Base-by-base conservation (phyloP, 1,140 invertebrate species). In the Philaenus spumarius region DNA sequence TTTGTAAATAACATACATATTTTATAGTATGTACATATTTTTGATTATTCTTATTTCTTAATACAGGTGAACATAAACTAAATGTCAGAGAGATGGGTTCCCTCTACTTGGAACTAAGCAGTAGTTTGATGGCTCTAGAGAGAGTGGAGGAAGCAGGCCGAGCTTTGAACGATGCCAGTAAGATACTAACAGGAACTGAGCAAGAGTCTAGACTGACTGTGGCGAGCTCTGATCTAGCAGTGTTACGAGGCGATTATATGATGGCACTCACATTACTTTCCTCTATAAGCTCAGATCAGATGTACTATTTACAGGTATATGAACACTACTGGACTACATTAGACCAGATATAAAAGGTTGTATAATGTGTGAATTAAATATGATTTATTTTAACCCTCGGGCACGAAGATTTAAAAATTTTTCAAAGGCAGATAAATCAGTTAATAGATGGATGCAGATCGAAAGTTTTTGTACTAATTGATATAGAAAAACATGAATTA, bases 41-140 rank as follows among this genome's bases (percentile, higher is more conserved):
- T n/a, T n/a, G n/a, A n/a, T n/a, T n/a, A n/a, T 30, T 3, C 9
- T 30, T 30, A 30, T 30, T 9, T 30, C 3, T 4, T 46, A 35
- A 58, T 56, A 14, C 45, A 64, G 61, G 50, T 51, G 53, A 45
- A 35, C 50, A 59, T 43, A 17, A 19, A 26, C 43, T 64, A 11
- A 60, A 65, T 60, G 65, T 76, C 68, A 60, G 72, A 61, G 70
- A 84, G 62, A 75, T 89, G 24, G 80, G 81, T 61, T 75, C 84
- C 2, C 78, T 97, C 30, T 96, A 88, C 72, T 76, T 96, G 24
- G 92, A 97, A 73, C 72, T 97, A 30, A 89, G 93, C 35, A 84
- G 91, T 62, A 82, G 83, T 37, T 83, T 93, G 61, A 81, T 82
- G 40, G 70, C 80, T 24, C 74, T 86, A 4, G 82, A 80, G 17